Evolutionary conservation across 2,888 invertebrate genomes (phyloP).

Genomic region (Pardosa pseudoannulata): DNA sequence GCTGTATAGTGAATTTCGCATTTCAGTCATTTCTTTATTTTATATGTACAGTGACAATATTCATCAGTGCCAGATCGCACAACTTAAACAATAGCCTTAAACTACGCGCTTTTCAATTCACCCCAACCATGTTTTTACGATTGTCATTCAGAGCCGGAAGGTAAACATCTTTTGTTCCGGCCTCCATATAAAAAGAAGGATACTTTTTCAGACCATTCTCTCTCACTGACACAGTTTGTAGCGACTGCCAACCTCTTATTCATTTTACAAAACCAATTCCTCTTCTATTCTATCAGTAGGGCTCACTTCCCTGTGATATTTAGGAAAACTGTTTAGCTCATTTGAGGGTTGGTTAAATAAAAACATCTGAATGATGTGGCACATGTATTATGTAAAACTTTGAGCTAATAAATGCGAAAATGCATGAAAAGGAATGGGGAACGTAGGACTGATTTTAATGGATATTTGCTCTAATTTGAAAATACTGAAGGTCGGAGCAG

Average conservation of each 20-base stretch:
- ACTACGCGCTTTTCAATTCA: background rate
- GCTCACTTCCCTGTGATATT: constrained; percentile 37
- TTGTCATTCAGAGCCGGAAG: background rate
- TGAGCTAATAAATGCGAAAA: no score
- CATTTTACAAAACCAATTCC: constrained; percentile 6
- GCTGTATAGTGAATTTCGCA: no score
- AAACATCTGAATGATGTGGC: constrained; percentile 28
- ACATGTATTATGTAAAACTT: constrained; percentile 22
- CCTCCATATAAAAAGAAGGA: background rate
- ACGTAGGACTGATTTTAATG: no score
- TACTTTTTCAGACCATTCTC: background rate
- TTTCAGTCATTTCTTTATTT: no score
- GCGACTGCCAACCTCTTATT: constrained; percentile 4
- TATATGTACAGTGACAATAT: no score
- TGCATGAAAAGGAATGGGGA: background rate
- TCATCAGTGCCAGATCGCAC: background rate
- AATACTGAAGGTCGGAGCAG: no score
- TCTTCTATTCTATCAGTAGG: background rate
- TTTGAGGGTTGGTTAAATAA: constrained; percentile 53
- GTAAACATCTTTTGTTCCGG: constrained; percentile 12
- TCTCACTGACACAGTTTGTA: constrained; percentile 44
- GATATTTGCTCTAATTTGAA: no score
- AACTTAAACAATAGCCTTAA: background rate
- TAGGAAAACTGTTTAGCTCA: constrained; percentile 18
- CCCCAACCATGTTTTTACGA: background rate